Conservation (phyloP, 2,888 invertebrate species). For the Laothoe populi region DNA sequence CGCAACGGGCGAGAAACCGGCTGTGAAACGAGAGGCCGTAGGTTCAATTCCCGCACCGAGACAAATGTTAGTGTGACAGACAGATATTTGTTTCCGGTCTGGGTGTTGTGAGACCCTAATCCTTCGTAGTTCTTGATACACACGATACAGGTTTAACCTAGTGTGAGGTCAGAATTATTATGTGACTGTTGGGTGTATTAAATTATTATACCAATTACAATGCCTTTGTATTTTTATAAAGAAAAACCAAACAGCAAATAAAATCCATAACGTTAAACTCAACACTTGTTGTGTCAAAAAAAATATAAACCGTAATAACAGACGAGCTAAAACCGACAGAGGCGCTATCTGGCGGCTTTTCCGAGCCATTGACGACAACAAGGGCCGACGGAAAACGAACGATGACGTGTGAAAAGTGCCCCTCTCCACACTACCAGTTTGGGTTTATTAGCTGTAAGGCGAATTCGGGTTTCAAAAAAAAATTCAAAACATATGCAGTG, state of each 20-base stretch:
- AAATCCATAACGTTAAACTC: constrained; percentile 22
- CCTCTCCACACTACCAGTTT: constrained; percentile 32
- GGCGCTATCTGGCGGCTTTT: constrained; percentile 52
- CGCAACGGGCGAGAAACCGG: too few species aligned
- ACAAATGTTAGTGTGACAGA: too few species aligned
- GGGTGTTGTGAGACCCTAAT: too few species aligned
- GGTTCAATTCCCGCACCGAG: too few species aligned
- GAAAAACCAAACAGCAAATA: neutral
- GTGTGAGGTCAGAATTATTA: too few species aligned
- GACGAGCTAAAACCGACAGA: constrained; percentile 40
- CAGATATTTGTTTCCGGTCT: too few species aligned
- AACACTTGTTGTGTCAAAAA: constrained; percentile 23
- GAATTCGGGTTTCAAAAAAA: constrained; percentile 9
- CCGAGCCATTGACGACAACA: constrained; percentile 48
- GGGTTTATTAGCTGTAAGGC: constrained; percentile 18
- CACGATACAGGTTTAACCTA: too few species aligned
- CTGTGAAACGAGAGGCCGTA: too few species aligned
- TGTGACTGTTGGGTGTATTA: too few species aligned
- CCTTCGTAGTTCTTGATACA: too few species aligned
- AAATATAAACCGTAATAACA: constrained; percentile 28
- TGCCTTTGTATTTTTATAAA: neutral
- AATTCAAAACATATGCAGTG: constrained; percentile 13
- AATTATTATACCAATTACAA: neutral
- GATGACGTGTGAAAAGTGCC: constrained; percentile 53
- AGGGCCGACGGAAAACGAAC: constrained; percentile 42